Base-by-base conservation (phyloP, 2,113 vertebrate species). In the Bombycilla garrulus region DNA sequence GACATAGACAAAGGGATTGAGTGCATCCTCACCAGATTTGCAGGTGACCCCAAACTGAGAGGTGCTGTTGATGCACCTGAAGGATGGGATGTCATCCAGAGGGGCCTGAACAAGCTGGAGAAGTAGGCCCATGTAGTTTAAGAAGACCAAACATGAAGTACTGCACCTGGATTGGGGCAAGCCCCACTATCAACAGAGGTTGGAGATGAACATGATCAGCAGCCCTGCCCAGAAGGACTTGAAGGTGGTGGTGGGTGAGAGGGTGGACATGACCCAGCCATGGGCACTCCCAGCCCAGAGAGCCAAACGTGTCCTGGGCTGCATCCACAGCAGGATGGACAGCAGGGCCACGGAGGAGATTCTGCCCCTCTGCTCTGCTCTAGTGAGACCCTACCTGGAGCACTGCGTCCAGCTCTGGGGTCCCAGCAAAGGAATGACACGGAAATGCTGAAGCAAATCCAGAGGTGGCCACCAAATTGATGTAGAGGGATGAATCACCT, bases 161-260 rank as follows among this genome's bases (percentile, higher is more conserved):
- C 42, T 42, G 42, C 42, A 12, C 15, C 62, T 33, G 53, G 28
- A 6, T 2, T 18, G 15, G 45, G 45, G 6, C 9, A 77, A 51
- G 4, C 5, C 4, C 25, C 2, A 4, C 4, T 35, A 9, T 31
- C 12, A 54, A 2, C 22, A 33, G 5, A 44, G 18, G 26, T 26
- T 51, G 36, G 26, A 4, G 6, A 62, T 45, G 3, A 33, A 51
- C 17, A 50, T n/a, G 36, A 14, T 0, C 2, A 31, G 10, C 25
- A 50, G 42, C 36, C 8, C 36, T 36, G 44, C 0, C 0, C 0
- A 36, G 71, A 25, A 31, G 15, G 21, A 17, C 5, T 5, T 42
- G 1, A 19, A 7, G 12, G 1, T 48, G 24, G 12, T 40, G 33
- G 6, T 33, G 36, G 21, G 1, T 36, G 36, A 53, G 33, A 45